Percentiles rank a stretch among this genome's conserved stretches.
Evolutionary conservation across 2,797 vertebrate genomes (phyloP).

Genomic region (Ptychadena robeensis): DNA sequence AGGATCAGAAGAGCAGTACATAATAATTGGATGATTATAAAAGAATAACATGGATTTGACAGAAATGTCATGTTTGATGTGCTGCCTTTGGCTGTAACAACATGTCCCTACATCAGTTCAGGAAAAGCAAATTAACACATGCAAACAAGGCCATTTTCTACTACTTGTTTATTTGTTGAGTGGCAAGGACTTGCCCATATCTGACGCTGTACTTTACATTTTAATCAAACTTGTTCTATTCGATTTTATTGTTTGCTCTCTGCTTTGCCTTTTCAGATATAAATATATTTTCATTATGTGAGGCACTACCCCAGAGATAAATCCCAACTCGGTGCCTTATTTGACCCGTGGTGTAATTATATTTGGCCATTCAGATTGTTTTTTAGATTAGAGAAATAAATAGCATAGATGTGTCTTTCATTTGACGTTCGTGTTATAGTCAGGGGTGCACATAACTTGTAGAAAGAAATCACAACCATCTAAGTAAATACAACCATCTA

Average conservation of each 20-base stretch:
- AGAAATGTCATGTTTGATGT: constrained; percentile 51
- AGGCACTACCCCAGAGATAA: background rate
- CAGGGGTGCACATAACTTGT: no score
- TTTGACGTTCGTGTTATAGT: no score
- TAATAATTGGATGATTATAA: constrained; percentile 27
- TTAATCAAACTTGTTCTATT: constrained; percentile 7
- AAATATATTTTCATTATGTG: background rate
- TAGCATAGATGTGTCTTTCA: no score
- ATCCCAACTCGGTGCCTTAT: no score
- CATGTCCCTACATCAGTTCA: constrained; percentile 23
- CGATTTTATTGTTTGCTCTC: background rate
- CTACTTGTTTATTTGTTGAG: background rate
- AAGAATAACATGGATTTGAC: constrained; percentile 6
- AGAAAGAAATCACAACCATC: no score
- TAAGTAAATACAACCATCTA: no score
- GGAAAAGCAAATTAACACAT: constrained; percentile 35
- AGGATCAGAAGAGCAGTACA: constrained; percentile 25
- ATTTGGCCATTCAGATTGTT: no score
- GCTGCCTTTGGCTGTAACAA: constrained; percentile 35
- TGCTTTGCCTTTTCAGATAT: background rate
- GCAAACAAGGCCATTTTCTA: constrained; percentile 8
- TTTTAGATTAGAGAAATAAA: no score
- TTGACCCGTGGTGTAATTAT: no score
- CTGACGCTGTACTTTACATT: background rate
- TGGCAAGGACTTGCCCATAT: background rate